Evolutionary conservation across 2,797 vertebrate genomes (phyloP).

Genomic region (Carapus acus): DNA sequence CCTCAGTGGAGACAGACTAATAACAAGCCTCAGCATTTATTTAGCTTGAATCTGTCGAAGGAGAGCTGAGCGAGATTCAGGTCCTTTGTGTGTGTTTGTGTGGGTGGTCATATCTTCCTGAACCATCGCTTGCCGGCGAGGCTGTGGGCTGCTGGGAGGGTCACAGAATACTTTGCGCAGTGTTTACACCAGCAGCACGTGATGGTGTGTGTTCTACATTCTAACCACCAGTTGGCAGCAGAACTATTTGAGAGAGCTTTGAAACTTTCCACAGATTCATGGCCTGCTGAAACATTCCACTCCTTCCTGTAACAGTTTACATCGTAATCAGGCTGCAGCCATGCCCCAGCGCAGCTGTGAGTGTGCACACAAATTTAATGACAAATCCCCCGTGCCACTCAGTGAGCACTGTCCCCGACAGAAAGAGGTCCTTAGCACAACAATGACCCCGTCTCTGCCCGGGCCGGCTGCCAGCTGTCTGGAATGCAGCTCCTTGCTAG

Average conservation of each 20-base stretch:
- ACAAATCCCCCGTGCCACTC: constrained; percentile 27
- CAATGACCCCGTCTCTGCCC: constrained; percentile 24
- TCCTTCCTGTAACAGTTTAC: neutral
- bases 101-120: no score
- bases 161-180: no score
- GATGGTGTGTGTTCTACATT: constrained; percentile 1
- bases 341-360: no score
- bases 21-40: no score
- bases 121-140: no score
- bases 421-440: constrained; percentile 26
- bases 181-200: neutral
- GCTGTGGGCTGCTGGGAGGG: no score
- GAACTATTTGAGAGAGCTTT: constrained; percentile 11
- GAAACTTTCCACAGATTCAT: neutral
- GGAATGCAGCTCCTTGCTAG: constrained; percentile 48
- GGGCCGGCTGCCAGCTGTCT: constrained; percentile 56
- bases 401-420: constrained; percentile 21
- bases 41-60: no score
- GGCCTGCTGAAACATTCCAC: neutral
- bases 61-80: no score
- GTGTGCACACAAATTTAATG: no score
- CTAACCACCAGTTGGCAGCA: constrained; percentile 58
- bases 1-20: no score
- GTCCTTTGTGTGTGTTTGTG: no score
- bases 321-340: constrained; percentile 4